These are phyloP conservation scores for Rhyacichthys aspro DNA, from an alignment of 2,797 vertebrate species.

Conservation along the genomic window DNA sequence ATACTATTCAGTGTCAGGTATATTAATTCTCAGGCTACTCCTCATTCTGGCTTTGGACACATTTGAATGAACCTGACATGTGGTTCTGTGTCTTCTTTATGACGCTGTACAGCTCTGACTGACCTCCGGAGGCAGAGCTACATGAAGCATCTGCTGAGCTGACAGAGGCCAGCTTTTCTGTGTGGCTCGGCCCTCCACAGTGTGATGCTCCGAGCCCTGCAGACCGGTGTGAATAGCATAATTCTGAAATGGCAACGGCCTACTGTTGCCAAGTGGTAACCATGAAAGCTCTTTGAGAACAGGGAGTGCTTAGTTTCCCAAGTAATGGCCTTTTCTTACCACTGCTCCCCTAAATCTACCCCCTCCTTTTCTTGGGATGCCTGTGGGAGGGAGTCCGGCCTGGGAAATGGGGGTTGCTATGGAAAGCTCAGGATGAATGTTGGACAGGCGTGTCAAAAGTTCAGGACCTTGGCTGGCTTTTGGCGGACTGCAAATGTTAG, in stretches of 20 bases:
- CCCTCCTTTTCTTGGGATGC: constrained; percentile 43
- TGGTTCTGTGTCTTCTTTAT: too few species aligned
- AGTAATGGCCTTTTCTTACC: constrained; percentile 71
- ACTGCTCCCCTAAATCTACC: constrained; percentile 53
- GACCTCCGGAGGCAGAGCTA: constrained; percentile 49
- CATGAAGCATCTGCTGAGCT: constrained; percentile 43
- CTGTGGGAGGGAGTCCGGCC: constrained; percentile 45
- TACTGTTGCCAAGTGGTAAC: constrained; percentile 73
- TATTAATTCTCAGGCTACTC: too few species aligned
- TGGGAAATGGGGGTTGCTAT: constrained; percentile 73
- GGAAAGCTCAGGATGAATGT: constrained; percentile 56
- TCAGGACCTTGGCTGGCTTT: constrained; percentile 51
- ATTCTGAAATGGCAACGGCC: constrained; percentile 60
- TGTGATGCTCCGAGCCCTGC: constrained; percentile 22
- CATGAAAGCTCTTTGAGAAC: constrained; percentile 66
- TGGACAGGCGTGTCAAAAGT: constrained; percentile 64
- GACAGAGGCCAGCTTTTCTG: constrained; percentile 20
- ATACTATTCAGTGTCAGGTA: too few species aligned
- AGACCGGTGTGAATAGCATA: constrained; percentile 51
- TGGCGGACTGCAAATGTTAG: constrained; percentile 35
- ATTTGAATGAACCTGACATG: too few species aligned
- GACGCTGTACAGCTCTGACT: constrained; percentile 15
- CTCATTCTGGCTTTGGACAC: too few species aligned
- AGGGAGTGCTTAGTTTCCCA: constrained; percentile 67
- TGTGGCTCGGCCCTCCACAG: not conserved